These are phyloP conservation scores for Corvus hawaiiensis DNA, from an alignment of 2,113 vertebrate genomes.

Conservation along the genomic window DNA sequence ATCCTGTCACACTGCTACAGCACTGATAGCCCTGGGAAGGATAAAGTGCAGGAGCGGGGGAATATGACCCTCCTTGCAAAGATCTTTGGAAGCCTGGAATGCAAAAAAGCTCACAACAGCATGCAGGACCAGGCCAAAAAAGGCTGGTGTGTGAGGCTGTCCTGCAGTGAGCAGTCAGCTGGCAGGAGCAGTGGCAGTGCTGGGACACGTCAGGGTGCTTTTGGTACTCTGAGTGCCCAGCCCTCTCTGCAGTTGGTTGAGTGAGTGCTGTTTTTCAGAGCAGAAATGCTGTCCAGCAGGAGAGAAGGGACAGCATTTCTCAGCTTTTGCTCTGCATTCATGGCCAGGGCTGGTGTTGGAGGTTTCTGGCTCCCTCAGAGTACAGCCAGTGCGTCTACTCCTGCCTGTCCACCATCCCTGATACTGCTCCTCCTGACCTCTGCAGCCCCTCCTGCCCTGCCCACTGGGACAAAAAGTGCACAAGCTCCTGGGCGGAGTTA, in stretches of 20 bases:
- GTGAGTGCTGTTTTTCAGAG: background rate
- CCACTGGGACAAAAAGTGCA: background rate
- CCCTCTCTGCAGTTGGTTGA: background rate
- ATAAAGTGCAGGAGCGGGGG: background rate
- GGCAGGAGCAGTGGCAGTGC: background rate
- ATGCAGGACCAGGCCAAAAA: background rate
- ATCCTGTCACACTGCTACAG: background rate
- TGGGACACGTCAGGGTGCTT: background rate
- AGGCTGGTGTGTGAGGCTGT: background rate
- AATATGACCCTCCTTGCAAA: background rate
- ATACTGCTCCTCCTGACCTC: background rate
- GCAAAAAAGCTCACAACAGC: background rate
- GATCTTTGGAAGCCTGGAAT: background rate
- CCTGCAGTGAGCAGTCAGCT: background rate
- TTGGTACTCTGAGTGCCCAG: background rate
- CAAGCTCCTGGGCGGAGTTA: background rate
- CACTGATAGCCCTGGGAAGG: background rate
- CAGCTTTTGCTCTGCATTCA: background rate
- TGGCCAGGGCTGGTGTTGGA: background rate
- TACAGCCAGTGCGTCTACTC: background rate
- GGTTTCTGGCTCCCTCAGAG: background rate
- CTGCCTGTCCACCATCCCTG: background rate
- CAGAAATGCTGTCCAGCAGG: background rate
- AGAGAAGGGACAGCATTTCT: background rate
- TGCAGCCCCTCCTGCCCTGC: background rate